These are phyloP conservation scores for Bombylius discolor DNA, from an alignment of 2,888 invertebrate species.

Conservation along the genomic window DNA sequence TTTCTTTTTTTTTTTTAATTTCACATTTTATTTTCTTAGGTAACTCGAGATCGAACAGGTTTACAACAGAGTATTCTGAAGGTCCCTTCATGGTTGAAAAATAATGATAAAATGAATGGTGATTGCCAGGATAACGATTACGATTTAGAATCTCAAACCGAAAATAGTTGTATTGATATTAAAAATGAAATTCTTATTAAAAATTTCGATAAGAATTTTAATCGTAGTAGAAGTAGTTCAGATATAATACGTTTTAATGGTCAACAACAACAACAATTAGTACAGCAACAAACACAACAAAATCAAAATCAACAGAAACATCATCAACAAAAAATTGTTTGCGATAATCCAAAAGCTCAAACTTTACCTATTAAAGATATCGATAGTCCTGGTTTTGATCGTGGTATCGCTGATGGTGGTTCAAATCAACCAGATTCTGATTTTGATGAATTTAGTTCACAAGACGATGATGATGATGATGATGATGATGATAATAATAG, in stretches of 20 bases:
- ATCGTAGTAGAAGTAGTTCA: constrained; percentile 34
- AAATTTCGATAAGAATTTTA: constrained; percentile 20
- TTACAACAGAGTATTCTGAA: constrained; percentile 73
- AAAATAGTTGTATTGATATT: constrained; percentile 27
- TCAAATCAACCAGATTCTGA: constrained; percentile 79
- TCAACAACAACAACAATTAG: neutral
- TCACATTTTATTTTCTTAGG: constrained; percentile 20
- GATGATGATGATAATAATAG: constrained; percentile 2
- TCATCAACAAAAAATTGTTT: neutral
- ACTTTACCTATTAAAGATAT: constrained; percentile 3
- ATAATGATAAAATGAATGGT: constrained; percentile 25
- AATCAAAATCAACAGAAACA: neutral
- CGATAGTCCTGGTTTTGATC: constrained; percentile 26
- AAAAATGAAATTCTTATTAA: constrained; percentile 24
- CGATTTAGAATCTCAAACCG: constrained; percentile 13
- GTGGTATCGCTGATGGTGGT: constrained; percentile 53
- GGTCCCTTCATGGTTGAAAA: constrained; percentile 43
- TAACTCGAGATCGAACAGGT: constrained; percentile 80
- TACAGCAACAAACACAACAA: neutral
- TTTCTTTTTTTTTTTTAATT: neutral
- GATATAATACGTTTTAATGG: constrained; percentile 23
- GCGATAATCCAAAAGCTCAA: constrained; percentile 8
- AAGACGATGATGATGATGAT: constrained; percentile 48
- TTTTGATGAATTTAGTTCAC: constrained; percentile 73
- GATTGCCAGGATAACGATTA: constrained; percentile 15